A percentile compares a stretch with the other conserved stretches of the same genome.
Conservation (phyloP, 2,888 invertebrate genomes). For the Eucera pruinosa region DNA sequence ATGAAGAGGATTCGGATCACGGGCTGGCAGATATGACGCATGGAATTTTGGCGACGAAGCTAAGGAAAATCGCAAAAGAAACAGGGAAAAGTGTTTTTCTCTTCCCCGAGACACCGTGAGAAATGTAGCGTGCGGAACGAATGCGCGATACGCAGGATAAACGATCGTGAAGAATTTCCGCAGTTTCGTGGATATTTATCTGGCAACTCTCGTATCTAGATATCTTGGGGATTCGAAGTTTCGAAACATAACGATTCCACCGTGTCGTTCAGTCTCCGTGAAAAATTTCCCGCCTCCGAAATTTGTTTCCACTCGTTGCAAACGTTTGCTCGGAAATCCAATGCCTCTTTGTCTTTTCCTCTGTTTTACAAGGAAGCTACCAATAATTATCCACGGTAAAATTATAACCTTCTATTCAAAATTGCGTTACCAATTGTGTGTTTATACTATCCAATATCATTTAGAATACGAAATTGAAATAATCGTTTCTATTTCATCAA, state of each 20-base stretch:
- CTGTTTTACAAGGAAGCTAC: no score
- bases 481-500: no score
- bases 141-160: conserved; percentile 39
- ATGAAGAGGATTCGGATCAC: conserved; percentile 26
- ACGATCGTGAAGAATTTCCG: conserved; percentile 45
- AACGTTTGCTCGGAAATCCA: conserved; percentile 2
- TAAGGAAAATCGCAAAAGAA: background rate
- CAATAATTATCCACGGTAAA: no score
- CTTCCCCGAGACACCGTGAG: conserved; percentile 8
- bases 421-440: no score
- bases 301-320: conserved; percentile 17
- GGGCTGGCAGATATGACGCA: conserved; percentile 27
- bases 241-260: conserved; percentile 32
- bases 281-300: conserved; percentile 19
- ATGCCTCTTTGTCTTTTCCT: background rate
- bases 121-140: conserved; percentile 44
- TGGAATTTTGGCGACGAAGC: conserved; percentile 10
- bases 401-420: no score
- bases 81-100: background rate
- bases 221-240: conserved; percentile 48
- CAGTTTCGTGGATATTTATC: conserved; percentile 51
- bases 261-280: conserved; percentile 49
- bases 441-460: no score
- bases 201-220: conserved; percentile 37
- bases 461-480: no score